A percentile compares a stretch with the other conserved stretches of the same genome.
These are phyloP conservation scores for Drosophila yakuba DNA, from an alignment of 1,140 invertebrate genomes.

Conservation along the genomic window DNA sequence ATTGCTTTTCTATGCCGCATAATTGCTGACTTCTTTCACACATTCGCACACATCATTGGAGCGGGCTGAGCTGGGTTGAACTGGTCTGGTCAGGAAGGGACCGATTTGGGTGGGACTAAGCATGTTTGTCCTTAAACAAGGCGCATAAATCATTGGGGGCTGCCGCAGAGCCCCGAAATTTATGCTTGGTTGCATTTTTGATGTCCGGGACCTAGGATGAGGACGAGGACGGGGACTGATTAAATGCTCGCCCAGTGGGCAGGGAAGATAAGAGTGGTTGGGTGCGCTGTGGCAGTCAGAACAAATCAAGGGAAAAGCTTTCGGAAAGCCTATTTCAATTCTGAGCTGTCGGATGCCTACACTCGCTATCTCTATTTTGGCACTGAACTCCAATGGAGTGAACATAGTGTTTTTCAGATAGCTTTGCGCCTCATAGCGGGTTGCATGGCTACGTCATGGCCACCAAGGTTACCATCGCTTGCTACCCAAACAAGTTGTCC, in stretches of 20 bases:
- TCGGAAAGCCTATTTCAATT: conserved; percentile 35
- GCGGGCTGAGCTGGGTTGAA: conserved; percentile 3
- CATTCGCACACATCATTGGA: conserved; percentile 64
- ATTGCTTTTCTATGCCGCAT: conserved; percentile 81
- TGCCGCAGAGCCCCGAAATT: conserved; percentile 54
- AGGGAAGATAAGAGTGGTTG: conserved; percentile 56
- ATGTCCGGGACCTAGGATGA: conserved; percentile 14
- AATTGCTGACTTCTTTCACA: conserved; percentile 80
- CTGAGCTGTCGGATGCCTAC: conserved; percentile 26
- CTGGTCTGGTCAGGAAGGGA: not conserved
- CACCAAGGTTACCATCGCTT: conserved; percentile 63
- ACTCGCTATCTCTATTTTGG: not conserved
- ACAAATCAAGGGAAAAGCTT: conserved; percentile 16
- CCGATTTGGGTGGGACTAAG: conserved; percentile 15
- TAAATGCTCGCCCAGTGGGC: conserved; percentile 58
- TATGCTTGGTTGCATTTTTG: conserved; percentile 75
- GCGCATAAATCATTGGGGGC: conserved; percentile 69
- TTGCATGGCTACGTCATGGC: conserved; percentile 44
- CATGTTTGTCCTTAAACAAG: conserved; percentile 68
- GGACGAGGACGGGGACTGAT: conserved; percentile 7
- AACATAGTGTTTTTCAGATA: conserved; percentile 38
- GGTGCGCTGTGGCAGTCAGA: conserved; percentile 1
- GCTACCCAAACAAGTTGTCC: conserved; percentile 51
- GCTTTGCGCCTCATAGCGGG: conserved; percentile 32
- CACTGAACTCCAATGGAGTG: not conserved